Percentiles rank a stretch among this genome's conserved stretches.
phyloP scores from a whole-genome alignment of 2,113 vertebrate genomes.

The Rhinolophus ferrumequinum region DNA sequence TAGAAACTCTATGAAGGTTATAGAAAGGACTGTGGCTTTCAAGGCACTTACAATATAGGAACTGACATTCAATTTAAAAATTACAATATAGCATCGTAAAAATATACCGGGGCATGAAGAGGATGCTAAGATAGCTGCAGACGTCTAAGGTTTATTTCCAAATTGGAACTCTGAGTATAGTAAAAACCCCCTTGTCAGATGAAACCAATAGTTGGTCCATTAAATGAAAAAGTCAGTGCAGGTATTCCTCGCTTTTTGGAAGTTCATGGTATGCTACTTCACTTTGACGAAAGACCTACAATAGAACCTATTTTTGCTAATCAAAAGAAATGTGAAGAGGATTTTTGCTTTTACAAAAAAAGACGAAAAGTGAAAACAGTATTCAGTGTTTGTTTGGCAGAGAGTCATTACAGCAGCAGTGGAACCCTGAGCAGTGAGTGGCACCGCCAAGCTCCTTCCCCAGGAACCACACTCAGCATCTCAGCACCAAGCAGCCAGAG shows the following conservation, averaged over 20 bases:
- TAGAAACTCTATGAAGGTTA: conserved; percentile 8
- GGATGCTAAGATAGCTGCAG: background rate
- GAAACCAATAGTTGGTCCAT: background rate
- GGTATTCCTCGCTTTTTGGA: background rate
- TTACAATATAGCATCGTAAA: background rate
- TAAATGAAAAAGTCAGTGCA: background rate
- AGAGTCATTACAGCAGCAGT: background rate
- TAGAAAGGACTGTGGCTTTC: background rate
- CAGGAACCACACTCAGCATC: background rate
- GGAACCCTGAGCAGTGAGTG: background rate
- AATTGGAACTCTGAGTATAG: background rate
- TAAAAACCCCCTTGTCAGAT: background rate
- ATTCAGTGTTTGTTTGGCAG: background rate
- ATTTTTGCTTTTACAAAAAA: background rate
- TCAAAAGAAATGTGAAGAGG: background rate
- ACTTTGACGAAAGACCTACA: background rate
- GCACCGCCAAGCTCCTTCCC: background rate
- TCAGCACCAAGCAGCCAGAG: background rate
- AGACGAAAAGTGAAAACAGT: background rate
- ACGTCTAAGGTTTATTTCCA: background rate
- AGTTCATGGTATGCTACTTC: background rate
- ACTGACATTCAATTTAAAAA: conserved; percentile 42
- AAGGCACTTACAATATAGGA: background rate
- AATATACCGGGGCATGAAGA: background rate
- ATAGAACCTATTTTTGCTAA: background rate